Base-by-base conservation (phyloP, 2,797 vertebrate genomes). In the Brotula barbata region DNA sequence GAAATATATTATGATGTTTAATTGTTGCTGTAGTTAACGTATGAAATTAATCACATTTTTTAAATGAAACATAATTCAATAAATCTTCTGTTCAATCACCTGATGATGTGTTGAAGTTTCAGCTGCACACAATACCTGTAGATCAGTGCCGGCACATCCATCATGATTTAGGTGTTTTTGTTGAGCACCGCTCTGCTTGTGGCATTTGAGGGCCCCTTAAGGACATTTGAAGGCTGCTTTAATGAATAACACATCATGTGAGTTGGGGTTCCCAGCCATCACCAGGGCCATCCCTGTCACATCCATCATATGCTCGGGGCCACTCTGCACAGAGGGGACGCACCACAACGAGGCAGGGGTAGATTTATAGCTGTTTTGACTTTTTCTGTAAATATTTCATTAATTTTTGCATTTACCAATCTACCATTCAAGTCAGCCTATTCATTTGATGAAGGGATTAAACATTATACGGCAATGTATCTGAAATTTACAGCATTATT, bases 171-270 rank as follows among this genome's bases (percentile, higher is more conserved):
- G 68, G 69, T 71, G 75, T 72, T 70, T 66, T 64, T 53, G 77
- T 58, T 66, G 73, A 76, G 66, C 58, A 17, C 45, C 28, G 68
- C 73, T 37, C 69, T 15, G 47, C 75, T 80, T 13, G 53, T 71
- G 78, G 78, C 78, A 80, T 83, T 88, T 87, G 82, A 84, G 72
- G 76, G 82, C 59, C 84, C 82, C 81, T 71, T 77, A 87, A 88
- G 86, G 87, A 80, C 78, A 81, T 67, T 82, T 71, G 68, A 73
- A 80, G 52, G 56, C 45, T 2, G 70, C 47, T 73, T 50, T 88
- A 85, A 89, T 90, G 84, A 89, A 89, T 88, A 86, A 85, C 73
- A 71, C 78, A 85, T 85, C 85, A 87, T 85, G 59, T 66, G 19
- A 22, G 15, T 53, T 44, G 56, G 65, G 55, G 75, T 64, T 64